These are phyloP conservation scores for Gymnosoma rotundatum DNA, from an alignment of 2,888 invertebrate species.

Conservation along the genomic window DNA sequence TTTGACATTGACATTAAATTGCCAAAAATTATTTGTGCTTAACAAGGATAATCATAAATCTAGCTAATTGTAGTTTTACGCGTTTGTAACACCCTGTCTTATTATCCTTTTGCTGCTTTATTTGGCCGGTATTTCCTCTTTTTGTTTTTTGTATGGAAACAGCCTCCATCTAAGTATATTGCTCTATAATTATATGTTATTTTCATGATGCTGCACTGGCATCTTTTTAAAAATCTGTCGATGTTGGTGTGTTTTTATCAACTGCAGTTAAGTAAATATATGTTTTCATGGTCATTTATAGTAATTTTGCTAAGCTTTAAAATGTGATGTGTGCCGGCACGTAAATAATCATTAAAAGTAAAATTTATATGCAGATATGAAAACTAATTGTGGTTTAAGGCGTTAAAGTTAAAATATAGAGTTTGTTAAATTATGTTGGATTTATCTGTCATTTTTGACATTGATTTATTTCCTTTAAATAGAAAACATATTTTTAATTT, in stretches of 20 bases:
- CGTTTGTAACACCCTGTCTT: slow-evolving; percentile 64
- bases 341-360: slow-evolving; percentile 52
- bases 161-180: slow-evolving; percentile 68
- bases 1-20: slow-evolving; percentile 76
- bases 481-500: no score
- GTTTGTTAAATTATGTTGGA: no score
- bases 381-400: slow-evolving; percentile 47
- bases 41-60: slow-evolving; percentile 81
- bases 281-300: slow-evolving; percentile 60
- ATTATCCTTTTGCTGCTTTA: slow-evolving; percentile 50
- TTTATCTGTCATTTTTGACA: no score
- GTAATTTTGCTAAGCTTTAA: slow-evolving; percentile 54
- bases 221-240: neutral
- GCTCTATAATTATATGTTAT: slow-evolving; percentile 47
- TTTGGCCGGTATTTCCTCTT: slow-evolving; percentile 22
- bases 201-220: slow-evolving; percentile 39
- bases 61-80: slow-evolving; percentile 79
- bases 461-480: no score
- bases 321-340: slow-evolving; percentile 10
- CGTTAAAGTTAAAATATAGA: no score
- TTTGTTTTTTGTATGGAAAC: slow-evolving; percentile 28
- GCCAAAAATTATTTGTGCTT: slow-evolving; percentile 80
- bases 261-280: slow-evolving; percentile 44
- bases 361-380: slow-evolving; percentile 29
- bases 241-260: neutral